phyloP scores from a whole-genome alignment of 1,140 invertebrate genomes.

The Leptopilina boulardi region DNA sequence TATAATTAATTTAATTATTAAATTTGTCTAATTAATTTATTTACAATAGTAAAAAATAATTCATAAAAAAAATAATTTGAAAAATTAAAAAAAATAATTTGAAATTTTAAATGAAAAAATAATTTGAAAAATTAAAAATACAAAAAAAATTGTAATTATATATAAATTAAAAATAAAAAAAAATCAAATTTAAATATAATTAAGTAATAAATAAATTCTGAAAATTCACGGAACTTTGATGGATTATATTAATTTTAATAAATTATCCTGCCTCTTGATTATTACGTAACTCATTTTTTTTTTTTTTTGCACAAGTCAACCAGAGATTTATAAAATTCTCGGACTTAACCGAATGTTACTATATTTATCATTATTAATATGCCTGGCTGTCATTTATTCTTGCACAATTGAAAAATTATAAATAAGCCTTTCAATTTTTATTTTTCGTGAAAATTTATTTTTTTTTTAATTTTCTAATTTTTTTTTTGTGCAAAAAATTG shows the following conservation, averaged over 20 bases:
- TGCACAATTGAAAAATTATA: slow-evolving; percentile 7
- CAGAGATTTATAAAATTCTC: slow-evolving; percentile 3
- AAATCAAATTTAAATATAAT: not conserved
- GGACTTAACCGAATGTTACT: not conserved
- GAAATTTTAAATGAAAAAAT: too few relatives aligned
- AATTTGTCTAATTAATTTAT: too few relatives aligned
- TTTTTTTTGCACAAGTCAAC: not conserved
- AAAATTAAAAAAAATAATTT: too few relatives aligned
- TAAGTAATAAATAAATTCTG: not conserved
- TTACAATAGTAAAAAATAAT: too few relatives aligned
- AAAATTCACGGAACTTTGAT: not conserved
- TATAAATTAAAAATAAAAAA: not conserved
- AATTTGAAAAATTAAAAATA: too few relatives aligned
- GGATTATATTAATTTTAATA: not conserved
- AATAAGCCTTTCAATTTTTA: not conserved
- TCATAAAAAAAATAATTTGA: too few relatives aligned
- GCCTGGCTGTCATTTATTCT: not conserved
- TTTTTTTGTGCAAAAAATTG: too few relatives aligned
- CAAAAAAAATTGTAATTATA: too few relatives aligned
- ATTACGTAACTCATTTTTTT: not conserved
- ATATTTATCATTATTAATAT: slow-evolving; percentile 12
- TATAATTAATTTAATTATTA: too few relatives aligned
- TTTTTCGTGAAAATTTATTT: not conserved
- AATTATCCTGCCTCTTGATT: not conserved
- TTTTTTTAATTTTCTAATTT: not conserved